Percentiles rank a stretch among this genome's conserved stretches.
These are phyloP conservation scores for Coranthus polyacanthus DNA, from an alignment of 2,797 vertebrate species.

Conservation along the genomic window DNA sequence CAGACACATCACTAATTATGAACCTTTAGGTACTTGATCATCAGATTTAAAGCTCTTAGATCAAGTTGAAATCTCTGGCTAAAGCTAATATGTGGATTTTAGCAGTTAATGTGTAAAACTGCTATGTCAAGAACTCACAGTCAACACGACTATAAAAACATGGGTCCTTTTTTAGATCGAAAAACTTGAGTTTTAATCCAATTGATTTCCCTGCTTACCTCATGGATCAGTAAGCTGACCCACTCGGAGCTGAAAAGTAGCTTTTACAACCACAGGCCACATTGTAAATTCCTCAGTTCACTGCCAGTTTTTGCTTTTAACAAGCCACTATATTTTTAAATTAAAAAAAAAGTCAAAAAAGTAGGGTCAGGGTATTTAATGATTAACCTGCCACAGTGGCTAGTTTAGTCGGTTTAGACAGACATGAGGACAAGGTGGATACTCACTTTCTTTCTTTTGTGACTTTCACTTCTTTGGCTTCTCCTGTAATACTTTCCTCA, in stretches of 20 bases:
- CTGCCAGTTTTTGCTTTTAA: constrained; percentile 43
- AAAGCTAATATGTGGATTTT: too few relatives aligned
- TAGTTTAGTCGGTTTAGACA: neutral
- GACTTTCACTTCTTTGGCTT: constrained; percentile 23
- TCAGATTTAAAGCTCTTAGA: too few relatives aligned
- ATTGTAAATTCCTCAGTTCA: constrained; percentile 36
- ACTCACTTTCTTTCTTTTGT: constrained; percentile 13
- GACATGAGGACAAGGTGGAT: neutral
- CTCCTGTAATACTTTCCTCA: constrained; percentile 10
- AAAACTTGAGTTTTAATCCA: neutral
- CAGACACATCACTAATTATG: too few relatives aligned
- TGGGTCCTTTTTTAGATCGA: neutral
- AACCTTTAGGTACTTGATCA: too few relatives aligned
- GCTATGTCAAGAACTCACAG: neutral
- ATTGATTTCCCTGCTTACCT: neutral
- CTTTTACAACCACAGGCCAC: constrained; percentile 12
- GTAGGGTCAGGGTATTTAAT: neutral
- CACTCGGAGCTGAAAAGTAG: constrained; percentile 7
- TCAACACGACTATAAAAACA: neutral
- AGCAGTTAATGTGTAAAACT: too few relatives aligned
- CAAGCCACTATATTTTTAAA: constrained; percentile 32
- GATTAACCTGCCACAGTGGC: neutral
- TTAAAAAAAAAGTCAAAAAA: constrained; percentile 9
- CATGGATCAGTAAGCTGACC: neutral
- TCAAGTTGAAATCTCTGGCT: too few relatives aligned